Conservation (phyloP, 2,888 invertebrate species). For the Cabera pusaria region DNA sequence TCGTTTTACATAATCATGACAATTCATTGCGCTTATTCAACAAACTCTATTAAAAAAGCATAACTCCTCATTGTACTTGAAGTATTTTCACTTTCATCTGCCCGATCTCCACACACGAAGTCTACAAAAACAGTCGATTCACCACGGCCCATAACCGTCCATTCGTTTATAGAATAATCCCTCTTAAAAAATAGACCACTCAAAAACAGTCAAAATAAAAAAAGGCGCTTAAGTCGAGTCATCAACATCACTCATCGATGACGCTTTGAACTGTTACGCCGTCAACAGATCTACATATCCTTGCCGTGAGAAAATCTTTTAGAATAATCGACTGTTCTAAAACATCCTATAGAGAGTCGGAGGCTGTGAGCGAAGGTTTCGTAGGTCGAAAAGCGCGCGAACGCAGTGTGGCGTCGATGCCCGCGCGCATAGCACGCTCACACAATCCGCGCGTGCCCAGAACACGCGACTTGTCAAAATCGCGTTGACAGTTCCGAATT, state of each 20-base stretch:
- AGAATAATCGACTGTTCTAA: constrained; percentile 62
- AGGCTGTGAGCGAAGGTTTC: constrained; percentile 73
- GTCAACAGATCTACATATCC: constrained; percentile 60
- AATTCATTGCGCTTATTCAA: no score
- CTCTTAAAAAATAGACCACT: constrained; percentile 59
- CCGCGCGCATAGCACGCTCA: constrained; percentile 78
- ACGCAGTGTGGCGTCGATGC: constrained; percentile 79
- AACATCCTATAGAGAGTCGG: constrained; percentile 56
- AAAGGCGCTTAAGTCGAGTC: constrained; percentile 51
- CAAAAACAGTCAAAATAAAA: constrained; percentile 62
- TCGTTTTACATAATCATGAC: no score
- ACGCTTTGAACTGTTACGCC: constrained; percentile 55
- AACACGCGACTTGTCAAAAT: constrained; percentile 60
- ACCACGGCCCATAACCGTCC: constrained; percentile 61
- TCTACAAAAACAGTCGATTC: constrained; percentile 63
- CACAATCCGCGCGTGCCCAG: constrained; percentile 61
- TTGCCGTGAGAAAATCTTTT: constrained; percentile 75
- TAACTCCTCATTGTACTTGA: not conserved
- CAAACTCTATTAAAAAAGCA: no score
- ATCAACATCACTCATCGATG: constrained; percentile 69
- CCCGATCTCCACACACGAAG: constrained; percentile 50
- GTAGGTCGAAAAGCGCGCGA: constrained; percentile 80
- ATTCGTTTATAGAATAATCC: constrained; percentile 70
- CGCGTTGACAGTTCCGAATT: constrained; percentile 61
- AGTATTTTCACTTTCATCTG: constrained; percentile 48